Base-by-base conservation (phyloP, 2,888 invertebrate species). In the Ecdyonurus torrentis region DNA sequence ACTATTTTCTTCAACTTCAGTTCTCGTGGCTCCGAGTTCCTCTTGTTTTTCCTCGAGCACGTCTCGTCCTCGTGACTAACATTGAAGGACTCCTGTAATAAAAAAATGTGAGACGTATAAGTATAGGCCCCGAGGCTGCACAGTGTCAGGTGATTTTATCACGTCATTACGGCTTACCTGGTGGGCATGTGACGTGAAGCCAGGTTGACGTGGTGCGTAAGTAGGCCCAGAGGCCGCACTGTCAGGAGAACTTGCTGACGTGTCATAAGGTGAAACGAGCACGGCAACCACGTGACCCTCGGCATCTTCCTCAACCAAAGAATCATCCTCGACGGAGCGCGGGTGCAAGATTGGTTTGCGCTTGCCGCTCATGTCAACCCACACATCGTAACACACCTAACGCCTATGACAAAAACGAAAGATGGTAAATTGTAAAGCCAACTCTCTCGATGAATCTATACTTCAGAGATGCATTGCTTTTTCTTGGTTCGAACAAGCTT, bases 291-390 rank as follows among this genome's bases (percentile, higher is more conserved):
- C 7, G 7, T 37, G 37, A 10, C 37, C 37, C 37, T 37, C 37
- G 7, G 37, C 37, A 15, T 55, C 55, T n/a, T 20, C 55, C 20
- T 55, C 55, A 22, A n/a, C n/a, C 20, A 55, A n/a, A 5, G 55
- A 55, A 22, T 55, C 55, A n/a, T 55, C 55, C 55, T 55, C 55
- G 55, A 55, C 55, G 55, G 55, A 55, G 10, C 55, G 55, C 55
- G 55, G 19, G 7, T 55, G 19, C 5, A 55, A n/a, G 7, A 55
- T n/a, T 5, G 55, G 10, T n/a, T 55, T 55, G 7, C 55, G 5
- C 55, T 55, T 55, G 55, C 55, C 55, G 20, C 55, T 55, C 55
- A 55, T 55, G 55, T 22, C 55, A 37, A 5, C 55, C 37, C 37
- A 37, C 37, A 37, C 15, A 15, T 37, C 37, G 15, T 15, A 10